Conservation (phyloP, 2,797 vertebrate genomes). For the Brotula barbata region DNA sequence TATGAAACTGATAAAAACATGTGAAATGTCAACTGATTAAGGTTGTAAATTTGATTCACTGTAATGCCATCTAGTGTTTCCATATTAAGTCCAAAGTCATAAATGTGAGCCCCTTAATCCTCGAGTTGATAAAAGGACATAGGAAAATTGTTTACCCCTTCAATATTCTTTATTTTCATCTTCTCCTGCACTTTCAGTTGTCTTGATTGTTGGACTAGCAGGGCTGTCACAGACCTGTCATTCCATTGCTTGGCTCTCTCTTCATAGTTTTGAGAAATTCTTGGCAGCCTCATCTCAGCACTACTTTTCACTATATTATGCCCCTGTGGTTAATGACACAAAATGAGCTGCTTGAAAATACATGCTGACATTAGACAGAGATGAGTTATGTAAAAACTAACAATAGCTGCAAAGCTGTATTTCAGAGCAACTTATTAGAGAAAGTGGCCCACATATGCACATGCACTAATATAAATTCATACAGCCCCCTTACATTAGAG, state of each 20-base stretch:
- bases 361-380: background rate
- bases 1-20: background rate
- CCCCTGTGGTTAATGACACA: constrained; percentile 64
- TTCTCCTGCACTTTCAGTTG: constrained; percentile 73
- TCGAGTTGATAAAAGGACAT: background rate
- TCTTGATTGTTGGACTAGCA: constrained; percentile 70
- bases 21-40: background rate
- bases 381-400: background rate
- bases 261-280: constrained; percentile 79
- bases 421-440: no score
- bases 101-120: background rate
- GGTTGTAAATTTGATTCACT: no score
- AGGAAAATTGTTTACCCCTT: constrained; percentile 73
- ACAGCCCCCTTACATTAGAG: constrained; percentile 76
- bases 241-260: constrained; percentile 69
- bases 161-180: constrained; percentile 68
- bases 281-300: constrained; percentile 79
- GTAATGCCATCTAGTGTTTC: background rate
- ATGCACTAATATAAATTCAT: background rate
- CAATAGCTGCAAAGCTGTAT: constrained; percentile 4
- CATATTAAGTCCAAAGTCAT: background rate
- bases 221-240: constrained; percentile 54
- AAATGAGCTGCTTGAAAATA: constrained; percentile 3
- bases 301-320: constrained; percentile 76
- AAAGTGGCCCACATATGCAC: background rate